Conservation (phyloP, 2,888 invertebrate species). For the Ophonus ardosiacus region DNA sequence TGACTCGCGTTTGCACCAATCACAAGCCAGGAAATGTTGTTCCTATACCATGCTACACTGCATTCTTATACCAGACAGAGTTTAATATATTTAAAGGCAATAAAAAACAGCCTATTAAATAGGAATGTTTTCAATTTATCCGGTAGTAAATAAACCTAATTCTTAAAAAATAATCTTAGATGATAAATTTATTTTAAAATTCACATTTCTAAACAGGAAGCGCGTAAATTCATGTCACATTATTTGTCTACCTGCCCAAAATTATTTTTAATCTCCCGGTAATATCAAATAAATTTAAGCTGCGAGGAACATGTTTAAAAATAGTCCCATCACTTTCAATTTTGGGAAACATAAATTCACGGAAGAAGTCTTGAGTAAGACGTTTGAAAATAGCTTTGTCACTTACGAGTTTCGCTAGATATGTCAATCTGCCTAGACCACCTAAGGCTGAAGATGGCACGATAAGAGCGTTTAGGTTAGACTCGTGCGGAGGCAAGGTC, state of each 20-base stretch:
- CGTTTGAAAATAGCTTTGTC: slow-evolving; percentile 53
- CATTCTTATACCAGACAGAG: no score
- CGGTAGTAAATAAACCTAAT: not conserved
- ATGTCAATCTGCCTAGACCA: slow-evolving; percentile 34
- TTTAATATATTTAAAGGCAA: no score
- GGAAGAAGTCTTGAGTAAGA: slow-evolving; percentile 36
- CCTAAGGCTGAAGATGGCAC: slow-evolving; percentile 21
- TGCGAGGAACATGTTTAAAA: slow-evolving; percentile 35
- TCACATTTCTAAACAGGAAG: not conserved
- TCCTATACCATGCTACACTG: no score
- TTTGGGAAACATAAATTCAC: slow-evolving; percentile 53
- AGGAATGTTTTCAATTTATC: no score
- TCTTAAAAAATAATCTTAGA: not conserved
- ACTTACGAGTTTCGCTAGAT: slow-evolving; percentile 22
- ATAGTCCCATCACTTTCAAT: slow-evolving; percentile 44
- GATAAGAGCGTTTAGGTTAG: slow-evolving; percentile 27
- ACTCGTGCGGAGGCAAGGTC: slow-evolving; percentile 13
- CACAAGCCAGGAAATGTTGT: no score
- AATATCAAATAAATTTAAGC: slow-evolving; percentile 38
- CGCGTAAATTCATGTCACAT: not conserved
- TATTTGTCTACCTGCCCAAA: slow-evolving; percentile 32
- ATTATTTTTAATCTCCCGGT: slow-evolving; percentile 41
- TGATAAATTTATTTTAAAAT: not conserved
- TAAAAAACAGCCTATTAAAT: no score
- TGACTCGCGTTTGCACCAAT: no score